Evolutionary conservation across 2,113 vertebrate genomes (phyloP), one percentile per base, ranked within the genome.

Genomic region (Bucco capensis): DNA sequence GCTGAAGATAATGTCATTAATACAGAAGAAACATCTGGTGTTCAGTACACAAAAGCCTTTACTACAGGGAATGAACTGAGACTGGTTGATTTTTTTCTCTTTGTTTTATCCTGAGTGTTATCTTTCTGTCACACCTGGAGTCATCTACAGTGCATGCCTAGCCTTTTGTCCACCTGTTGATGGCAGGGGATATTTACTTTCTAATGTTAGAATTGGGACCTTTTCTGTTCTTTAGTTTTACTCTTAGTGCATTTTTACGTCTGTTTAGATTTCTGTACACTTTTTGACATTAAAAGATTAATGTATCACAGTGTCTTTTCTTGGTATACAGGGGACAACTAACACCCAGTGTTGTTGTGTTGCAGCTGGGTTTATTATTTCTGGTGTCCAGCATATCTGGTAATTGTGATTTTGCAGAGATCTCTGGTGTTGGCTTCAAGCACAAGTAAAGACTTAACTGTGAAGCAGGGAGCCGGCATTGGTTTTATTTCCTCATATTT

Each of bases 351-450:
- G 15, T 86, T 74, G 30, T 54, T 30, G 31, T 57, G 18, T 62
- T 76, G 50, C 44, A 83, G 74, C 82, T 87, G 64, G 2, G 13
- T 85, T 96, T 79, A 70, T 92, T 92, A n/a, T 56, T 87, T 79
- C 64, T 90, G 74, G 54, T 67, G 82, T 86, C 46, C 54, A 76
- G 44, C 44, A 58, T 69, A 86, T 61, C 38, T 76, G 35, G 24
- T 69, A 90, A 70, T 62, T 84, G 81, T 84, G 78, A 70, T 72
- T 84, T 95, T 94, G 42, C 62, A 33, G 82, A 92, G 66, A 70
- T 90, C 38, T 89, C 49, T 88, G 31, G 2, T 86, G 49, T 56
- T 86, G 73, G 69, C 69, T 94, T 88, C 66, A 38, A 92, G 46
- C 57, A 44, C 46, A 73, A 77, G 91, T 83, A 27, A 77, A 84